These are phyloP conservation scores for Glaucidium brasilianum DNA, from an alignment of 2,113 vertebrate genomes.

Conservation along the genomic window DNA sequence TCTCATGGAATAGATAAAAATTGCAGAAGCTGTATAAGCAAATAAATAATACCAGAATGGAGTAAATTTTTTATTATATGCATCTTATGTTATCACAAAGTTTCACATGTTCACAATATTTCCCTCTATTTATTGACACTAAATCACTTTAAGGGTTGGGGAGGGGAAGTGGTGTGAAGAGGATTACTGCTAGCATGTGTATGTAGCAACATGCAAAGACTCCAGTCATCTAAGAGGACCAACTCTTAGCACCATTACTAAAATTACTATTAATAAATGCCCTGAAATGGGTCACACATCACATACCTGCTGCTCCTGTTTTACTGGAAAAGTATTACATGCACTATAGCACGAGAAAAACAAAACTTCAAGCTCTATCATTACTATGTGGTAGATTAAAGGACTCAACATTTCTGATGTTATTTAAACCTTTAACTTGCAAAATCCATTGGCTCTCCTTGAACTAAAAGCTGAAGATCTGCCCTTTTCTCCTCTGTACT, in stretches of 20 bases:
- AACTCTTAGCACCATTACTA: neutral
- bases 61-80: neutral
- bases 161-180: neutral
- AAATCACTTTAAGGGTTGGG: neutral
- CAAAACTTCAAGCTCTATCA: neutral
- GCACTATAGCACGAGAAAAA: neutral
- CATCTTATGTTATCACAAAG: neutral
- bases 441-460: neutral
- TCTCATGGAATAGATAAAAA: conserved; percentile 61
- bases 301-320: neutral
- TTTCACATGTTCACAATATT: conserved; percentile 33
- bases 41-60: conserved; percentile 46
- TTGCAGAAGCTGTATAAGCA: conserved; percentile 12
- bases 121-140: conserved; percentile 2
- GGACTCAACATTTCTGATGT: neutral
- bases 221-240: neutral
- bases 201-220: neutral
- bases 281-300: neutral
- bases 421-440: conserved; percentile 11
- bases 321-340: neutral
- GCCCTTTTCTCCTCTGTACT: conserved; percentile 77
- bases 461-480: conserved; percentile 35
- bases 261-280: neutral
- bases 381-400: neutral
- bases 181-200: neutral